phyloP scores from a whole-genome alignment of 1,140 invertebrate genomes.

The Trypoxylus dichotomus region DNA sequence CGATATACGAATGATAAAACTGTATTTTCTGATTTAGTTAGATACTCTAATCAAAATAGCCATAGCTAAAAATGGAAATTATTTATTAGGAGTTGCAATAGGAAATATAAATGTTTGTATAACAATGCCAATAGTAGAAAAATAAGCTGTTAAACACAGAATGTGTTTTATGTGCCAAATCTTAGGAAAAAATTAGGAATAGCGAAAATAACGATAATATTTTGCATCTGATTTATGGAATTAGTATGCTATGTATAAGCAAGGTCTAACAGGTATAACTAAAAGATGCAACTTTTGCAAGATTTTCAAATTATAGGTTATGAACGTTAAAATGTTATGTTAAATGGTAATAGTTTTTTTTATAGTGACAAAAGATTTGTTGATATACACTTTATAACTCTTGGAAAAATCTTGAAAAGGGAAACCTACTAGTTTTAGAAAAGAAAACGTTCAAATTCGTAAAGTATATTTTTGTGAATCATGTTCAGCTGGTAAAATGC shows the following conservation, averaged over 20 bases:
- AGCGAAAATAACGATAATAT: background rate
- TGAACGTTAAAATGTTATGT: no score
- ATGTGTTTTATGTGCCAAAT: constrained; percentile 23
- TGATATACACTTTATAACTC: background rate
- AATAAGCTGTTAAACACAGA: background rate
- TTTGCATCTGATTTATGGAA: background rate
- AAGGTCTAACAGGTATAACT: background rate
- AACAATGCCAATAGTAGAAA: background rate
- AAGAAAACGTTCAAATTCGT: background rate
- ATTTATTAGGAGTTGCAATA: background rate
- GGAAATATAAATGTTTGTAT: background rate
- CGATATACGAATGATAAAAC: background rate
- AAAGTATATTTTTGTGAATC: constrained; percentile 22
- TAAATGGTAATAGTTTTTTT: background rate
- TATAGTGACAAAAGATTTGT: constrained; percentile 4
- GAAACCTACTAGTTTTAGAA: background rate
- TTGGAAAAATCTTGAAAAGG: background rate
- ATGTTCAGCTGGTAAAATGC: constrained; percentile 7
- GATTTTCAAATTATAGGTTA: background rate
- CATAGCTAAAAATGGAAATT: background rate
- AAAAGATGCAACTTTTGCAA: background rate
- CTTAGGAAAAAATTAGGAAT: constrained; percentile 23
- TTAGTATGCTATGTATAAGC: background rate
- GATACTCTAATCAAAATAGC: background rate
- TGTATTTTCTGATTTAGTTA: no score